Conservation (phyloP, 2,888 invertebrate species). For the Heliconius ismenius region DNA sequence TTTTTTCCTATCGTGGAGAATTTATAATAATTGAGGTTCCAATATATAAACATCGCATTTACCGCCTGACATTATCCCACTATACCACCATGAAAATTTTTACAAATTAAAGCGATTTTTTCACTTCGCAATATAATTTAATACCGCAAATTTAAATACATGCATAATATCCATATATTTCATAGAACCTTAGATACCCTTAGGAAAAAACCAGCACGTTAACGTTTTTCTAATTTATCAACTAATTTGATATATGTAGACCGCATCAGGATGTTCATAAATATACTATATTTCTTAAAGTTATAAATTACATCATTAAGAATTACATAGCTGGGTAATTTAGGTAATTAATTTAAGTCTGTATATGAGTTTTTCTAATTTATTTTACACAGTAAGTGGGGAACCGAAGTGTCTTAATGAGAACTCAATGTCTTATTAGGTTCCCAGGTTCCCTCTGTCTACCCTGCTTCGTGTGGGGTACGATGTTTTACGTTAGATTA, state of each 20-base stretch:
- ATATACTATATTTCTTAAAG: background rate
- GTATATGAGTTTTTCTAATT: background rate
- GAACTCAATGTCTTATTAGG: no score
- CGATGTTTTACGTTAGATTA: no score
- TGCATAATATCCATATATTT: background rate
- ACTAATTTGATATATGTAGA: background rate
- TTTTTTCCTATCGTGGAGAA: no score
- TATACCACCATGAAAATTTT: background rate
- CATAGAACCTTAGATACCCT: slow-evolving; percentile 5
- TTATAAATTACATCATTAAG: background rate
- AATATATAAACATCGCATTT: no score
- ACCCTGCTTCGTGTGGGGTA: no score
- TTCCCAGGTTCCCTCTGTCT: no score
- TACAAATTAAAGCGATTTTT: background rate
- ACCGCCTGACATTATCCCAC: no score
- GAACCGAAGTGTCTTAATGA: no score
- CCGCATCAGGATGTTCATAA: background rate
- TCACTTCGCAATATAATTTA: background rate
- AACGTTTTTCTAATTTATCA: background rate
- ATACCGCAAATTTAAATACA: background rate
- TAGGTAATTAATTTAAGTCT: background rate
- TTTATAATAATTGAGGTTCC: no score
- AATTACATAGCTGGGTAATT: background rate
- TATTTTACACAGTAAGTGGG: background rate
- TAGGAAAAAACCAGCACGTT: background rate